Conservation (phyloP, 2,113 vertebrate genomes). For the Mobula birostris region DNA sequence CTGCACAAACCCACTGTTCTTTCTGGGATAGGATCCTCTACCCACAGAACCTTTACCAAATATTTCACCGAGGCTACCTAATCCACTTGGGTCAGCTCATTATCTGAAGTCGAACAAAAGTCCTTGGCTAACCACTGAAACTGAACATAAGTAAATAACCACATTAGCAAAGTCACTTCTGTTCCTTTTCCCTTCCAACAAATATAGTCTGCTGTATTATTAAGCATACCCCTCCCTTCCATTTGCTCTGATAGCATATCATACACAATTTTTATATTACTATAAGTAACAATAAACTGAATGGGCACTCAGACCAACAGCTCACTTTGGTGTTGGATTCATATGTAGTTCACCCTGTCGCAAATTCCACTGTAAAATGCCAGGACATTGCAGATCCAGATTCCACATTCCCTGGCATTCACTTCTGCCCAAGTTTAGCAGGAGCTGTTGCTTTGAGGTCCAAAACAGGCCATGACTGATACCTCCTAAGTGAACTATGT, state of each 20-base stretch:
- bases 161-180: background rate
- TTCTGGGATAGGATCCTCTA: background rate
- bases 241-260: background rate
- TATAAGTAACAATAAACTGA: background rate
- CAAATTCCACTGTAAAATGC: background rate
- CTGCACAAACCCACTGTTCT: background rate
- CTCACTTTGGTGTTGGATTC: background rate
- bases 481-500: background rate
- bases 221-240: background rate
- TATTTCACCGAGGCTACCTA: background rate
- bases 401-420: background rate
- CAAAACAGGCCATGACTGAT: background rate
- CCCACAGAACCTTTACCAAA: background rate
- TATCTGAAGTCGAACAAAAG: background rate
- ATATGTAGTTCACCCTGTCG: background rate
- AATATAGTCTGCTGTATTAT: background rate
- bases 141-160: background rate
- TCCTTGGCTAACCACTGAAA: background rate
- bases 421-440: background rate
- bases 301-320: background rate
- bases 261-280: background rate
- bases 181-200: background rate
- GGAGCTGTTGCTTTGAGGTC: background rate
- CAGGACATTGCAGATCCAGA: background rate
- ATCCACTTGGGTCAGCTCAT: background rate